Base-by-base conservation (phyloP, 1,140 invertebrate species). In the Homalodisca vitripennis region DNA sequence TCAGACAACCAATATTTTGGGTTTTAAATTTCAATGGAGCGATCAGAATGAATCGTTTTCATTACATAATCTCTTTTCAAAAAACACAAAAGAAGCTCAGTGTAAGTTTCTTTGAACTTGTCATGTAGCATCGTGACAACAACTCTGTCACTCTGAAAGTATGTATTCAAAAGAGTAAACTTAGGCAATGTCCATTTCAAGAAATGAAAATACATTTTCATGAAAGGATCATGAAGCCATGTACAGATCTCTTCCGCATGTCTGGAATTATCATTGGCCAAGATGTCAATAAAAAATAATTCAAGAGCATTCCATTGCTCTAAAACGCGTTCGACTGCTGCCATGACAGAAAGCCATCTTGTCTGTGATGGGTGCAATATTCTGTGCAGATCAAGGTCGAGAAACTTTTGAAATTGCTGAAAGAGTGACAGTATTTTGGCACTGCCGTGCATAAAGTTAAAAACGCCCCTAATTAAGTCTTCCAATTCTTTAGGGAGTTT, bases 391-490 rank as follows among this genome's bases (percentile, higher is more conserved):
- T 67, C 48, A 47, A 67, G 20, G 27, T 67, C 65, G 1, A 67
- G 20, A 72, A 71, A 72, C 48, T 26, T 34, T 70, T 57, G 46
- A 47, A 30, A 74, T 29, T 48, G 51, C 27, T 14, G 27, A 55
- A 74, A 72, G 31, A 73, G 24, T 29, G 63, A 20, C 72, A 77
- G 73, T 32, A 76, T 30, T 73, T 80, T 79, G 53, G 66, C 55
- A 68, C 78, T 80, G 10, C 51, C 27, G 73, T 78, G 74, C 53
- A 80, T 78, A 47, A 46, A 67, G 22, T 67, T 67, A 17, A 26
- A 67, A 34, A 79, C 73, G 31, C 76, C 72, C 46, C 75, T 29
- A 17, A 73, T 69, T 26, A 80, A 66, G 32, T 77, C 70, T 72
- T 80, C 76, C 41, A 70, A 74, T 12, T 12, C 47, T 30, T 62